Conservation (phyloP, 1,140 invertebrate genomes). For the Branchinecta lynchi region DNA sequence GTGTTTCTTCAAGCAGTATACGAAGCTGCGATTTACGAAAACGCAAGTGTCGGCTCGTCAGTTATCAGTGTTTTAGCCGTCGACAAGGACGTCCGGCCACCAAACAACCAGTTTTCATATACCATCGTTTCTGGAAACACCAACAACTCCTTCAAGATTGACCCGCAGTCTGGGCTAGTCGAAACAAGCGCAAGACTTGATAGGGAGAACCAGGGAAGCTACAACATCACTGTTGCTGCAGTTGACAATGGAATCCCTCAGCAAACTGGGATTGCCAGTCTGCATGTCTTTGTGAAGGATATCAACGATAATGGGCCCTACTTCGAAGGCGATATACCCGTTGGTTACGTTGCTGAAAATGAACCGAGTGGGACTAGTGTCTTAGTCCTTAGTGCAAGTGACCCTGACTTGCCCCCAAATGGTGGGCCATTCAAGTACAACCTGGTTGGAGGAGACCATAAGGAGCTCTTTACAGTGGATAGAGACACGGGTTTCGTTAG, state of each 20-base stretch:
- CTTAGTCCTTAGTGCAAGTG: constrained; percentile 63
- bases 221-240: constrained; percentile 69
- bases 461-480: constrained; percentile 56
- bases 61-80: constrained; percentile 64
- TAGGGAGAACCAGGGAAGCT: constrained; percentile 56
- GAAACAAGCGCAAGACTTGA: constrained; percentile 59
- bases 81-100: constrained; percentile 75
- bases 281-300: constrained; percentile 60
- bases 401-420: constrained; percentile 80
- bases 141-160: constrained; percentile 70
- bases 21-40: constrained; percentile 53
- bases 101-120: constrained; percentile 83
- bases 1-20: constrained; percentile 65
- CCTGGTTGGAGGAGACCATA: constrained; percentile 58
- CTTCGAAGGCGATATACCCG: constrained; percentile 45
- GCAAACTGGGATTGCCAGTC: constrained; percentile 67
- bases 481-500: constrained; percentile 59
- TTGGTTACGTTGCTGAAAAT: constrained; percentile 70
- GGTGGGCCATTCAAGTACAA: constrained; percentile 73
- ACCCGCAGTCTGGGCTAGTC: constrained; percentile 64
- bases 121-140: constrained; percentile 70
- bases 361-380: constrained; percentile 66
- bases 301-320: constrained; percentile 85
- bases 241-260: constrained; percentile 73
- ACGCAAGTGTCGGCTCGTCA: constrained; percentile 47